Evolutionary conservation across 2,888 invertebrate species (phyloP), one percentile per base, ranked within the genome.

Genomic region (Himalopsyche kuldschensis): DNA sequence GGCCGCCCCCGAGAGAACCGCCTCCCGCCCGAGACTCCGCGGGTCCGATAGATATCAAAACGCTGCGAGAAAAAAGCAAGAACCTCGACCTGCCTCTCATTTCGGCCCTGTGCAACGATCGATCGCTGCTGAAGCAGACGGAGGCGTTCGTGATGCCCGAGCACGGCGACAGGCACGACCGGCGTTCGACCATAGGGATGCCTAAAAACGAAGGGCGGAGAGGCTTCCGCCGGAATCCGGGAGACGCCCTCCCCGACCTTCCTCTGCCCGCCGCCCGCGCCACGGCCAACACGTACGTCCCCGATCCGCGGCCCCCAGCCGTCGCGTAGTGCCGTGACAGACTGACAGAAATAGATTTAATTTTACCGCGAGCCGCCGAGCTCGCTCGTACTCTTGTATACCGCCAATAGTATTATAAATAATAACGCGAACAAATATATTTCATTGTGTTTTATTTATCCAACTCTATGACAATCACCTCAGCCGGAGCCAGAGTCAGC

Each of bases 41-140:
- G 69, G 89, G 89, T 31, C 89, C 93, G 87, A 89, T 95, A 86
- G 97, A 97, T 90, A 96, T 97, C 88, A 95, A 95, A 88, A 94
- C 96, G 87, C 91, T 97, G 85, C 93, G 97, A 84, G 97, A 97
- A 90, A 96, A 97, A 91, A 97, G 97, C 90, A 95, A 95, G 89
- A 96, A 97, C 89, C 92, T 97, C 88, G 97, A 97, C 90, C 92
- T 98, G 89, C 98, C 98, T 27, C 92, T 98, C 85, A 97, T 98
- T 88, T 96, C 97, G 84, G 98, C 98, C 17, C 92, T 98, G 87
- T 98, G 97, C 92, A 98, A 98, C 89, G 98, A 98, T 90, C 94
- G 96, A 84, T 96, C 97, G 84, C 93, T 98, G 88, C 92, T 97
- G 84, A 97, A 96, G 90, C 97, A 97, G 90, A 97, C 97, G 79